Conservation (phyloP, 2,797 vertebrate genomes). For the Eospalax fontanierii region DNA sequence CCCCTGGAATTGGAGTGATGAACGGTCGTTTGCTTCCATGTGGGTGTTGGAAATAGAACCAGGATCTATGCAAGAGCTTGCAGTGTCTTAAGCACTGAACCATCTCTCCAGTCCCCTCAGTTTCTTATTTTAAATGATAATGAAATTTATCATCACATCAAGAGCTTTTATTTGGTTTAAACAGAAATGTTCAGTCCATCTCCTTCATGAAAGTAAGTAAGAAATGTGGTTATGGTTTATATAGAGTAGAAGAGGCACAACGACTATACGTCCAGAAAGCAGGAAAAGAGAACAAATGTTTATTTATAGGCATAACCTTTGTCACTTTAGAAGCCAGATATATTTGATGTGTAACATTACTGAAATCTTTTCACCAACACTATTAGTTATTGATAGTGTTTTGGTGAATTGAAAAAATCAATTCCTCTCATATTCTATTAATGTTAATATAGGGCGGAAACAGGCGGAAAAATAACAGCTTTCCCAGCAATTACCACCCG, state of each 20-base stretch:
- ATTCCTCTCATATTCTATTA: not conserved
- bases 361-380: not conserved
- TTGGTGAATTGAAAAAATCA: slow-evolving; percentile 22
- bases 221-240: not conserved
- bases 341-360: not conserved
- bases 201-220: not conserved
- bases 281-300: not conserved
- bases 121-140: not conserved
- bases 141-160: not conserved
- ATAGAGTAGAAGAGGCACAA: not conserved
- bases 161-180: not conserved
- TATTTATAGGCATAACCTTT: not conserved
- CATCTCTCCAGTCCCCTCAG: not conserved
- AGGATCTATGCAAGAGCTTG: too few relatives aligned
- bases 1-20: too few relatives aligned
- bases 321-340: not conserved
- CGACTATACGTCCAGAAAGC: not conserved
- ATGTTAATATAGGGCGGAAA: not conserved
- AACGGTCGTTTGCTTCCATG: too few relatives aligned
- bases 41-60: too few relatives aligned
- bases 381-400: not conserved
- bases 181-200: not conserved
- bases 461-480: not conserved
- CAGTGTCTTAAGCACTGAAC: too few relatives aligned
- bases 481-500: not conserved